Evolutionary conservation across 2,888 invertebrate species (phyloP).

Genomic region (Morpho helenor): DNA sequence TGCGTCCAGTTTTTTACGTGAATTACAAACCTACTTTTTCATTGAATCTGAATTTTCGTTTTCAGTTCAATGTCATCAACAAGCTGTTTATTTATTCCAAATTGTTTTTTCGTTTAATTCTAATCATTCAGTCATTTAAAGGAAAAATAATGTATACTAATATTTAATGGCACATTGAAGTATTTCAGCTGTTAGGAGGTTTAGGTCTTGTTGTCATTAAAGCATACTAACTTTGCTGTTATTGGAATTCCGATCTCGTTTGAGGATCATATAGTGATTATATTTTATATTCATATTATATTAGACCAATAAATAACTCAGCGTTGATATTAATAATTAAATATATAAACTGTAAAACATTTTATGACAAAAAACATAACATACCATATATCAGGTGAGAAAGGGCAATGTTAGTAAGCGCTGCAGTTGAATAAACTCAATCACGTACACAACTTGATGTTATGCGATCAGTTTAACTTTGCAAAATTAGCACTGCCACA

Average conservation of each 20-base stretch:
- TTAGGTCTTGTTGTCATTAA: too few species aligned
- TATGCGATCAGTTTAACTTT: slow-evolving; percentile 27
- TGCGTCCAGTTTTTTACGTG: slow-evolving; percentile 3
- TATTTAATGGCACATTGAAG: too few species aligned
- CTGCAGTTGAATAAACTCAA: slow-evolving; percentile 42
- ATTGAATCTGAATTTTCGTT: slow-evolving; percentile 1
- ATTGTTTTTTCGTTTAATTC: background rate
- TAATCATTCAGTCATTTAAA: background rate
- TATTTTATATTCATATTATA: too few species aligned
- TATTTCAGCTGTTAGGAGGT: too few species aligned
- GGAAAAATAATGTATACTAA: too few species aligned
- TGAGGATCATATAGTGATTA: too few species aligned
- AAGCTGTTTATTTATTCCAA: too few species aligned
- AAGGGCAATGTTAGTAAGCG: slow-evolving; percentile 17
- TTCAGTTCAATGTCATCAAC: slow-evolving; percentile 6
- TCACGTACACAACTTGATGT: slow-evolving; percentile 59
- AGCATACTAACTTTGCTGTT: too few species aligned
- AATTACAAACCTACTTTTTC: slow-evolving; percentile 3
- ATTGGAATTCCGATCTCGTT: too few species aligned
- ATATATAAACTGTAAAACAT: background rate
- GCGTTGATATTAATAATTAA: too few species aligned
- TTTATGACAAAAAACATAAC: slow-evolving; percentile 36
- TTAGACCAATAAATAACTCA: too few species aligned
- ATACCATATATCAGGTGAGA: slow-evolving; percentile 60
- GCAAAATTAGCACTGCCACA: slow-evolving; percentile 63